Percentiles rank a stretch among this genome's conserved stretches.
Evolutionary conservation across 2,113 vertebrate species (phyloP).

Genomic region (Corapipo altera): DNA sequence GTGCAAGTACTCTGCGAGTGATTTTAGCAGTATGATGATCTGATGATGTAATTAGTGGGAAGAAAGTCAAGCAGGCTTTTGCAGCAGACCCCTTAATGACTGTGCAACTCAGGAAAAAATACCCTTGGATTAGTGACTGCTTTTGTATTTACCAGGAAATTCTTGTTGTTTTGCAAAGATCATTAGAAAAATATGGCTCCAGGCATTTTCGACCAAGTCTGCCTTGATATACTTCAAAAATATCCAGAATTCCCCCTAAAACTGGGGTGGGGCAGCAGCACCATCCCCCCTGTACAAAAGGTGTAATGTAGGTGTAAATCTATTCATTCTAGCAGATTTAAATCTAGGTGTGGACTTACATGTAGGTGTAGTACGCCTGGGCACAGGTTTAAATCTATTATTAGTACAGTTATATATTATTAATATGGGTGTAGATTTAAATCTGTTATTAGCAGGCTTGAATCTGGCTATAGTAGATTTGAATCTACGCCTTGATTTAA

Average conservation of each 20-base stretch:
- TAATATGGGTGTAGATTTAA: neutral
- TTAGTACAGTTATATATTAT: neutral
- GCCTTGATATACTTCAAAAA: neutral
- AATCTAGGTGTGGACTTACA: neutral
- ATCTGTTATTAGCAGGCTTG: neutral
- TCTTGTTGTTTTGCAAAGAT: neutral
- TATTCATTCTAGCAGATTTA: neutral
- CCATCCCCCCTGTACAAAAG: neutral
- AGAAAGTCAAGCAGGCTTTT: constrained; percentile 82
- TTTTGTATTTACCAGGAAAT: neutral
- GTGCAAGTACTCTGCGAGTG: constrained; percentile 80
- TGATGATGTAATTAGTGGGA: constrained; percentile 93
- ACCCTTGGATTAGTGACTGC: constrained; percentile 7
- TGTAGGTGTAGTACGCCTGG: too few species aligned
- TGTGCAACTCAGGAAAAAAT: constrained; percentile 58
- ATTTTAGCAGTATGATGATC: constrained; percentile 84
- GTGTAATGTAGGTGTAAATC: neutral
- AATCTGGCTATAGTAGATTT: neutral
- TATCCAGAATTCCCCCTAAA: neutral
- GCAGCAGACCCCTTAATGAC: constrained; percentile 82
- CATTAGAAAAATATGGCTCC: neutral
- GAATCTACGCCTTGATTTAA: neutral
- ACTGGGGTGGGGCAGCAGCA: neutral
- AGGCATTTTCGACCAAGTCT: neutral
- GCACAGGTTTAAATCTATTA: neutral